Evolutionary conservation across 2,113 vertebrate genomes (phyloP).

Genomic region (Laticauda colubrina): DNA sequence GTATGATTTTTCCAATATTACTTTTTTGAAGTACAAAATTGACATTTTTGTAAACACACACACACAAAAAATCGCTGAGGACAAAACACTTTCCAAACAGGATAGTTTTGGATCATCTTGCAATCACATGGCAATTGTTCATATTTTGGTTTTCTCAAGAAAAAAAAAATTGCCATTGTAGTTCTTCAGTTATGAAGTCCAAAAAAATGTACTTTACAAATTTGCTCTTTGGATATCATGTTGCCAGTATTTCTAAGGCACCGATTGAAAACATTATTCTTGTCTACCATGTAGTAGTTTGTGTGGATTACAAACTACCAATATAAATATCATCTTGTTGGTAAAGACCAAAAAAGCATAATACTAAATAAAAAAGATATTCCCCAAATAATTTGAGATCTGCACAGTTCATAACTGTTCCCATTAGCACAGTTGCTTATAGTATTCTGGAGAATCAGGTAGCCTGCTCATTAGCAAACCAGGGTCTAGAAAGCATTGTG

Average conservation of each 20-base stretch:
- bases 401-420: neutral
- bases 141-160: neutral
- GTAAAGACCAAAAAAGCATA: neutral
- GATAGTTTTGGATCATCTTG: neutral
- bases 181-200: neutral
- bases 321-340: neutral
- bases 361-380: neutral
- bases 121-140: neutral
- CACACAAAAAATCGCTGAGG: neutral
- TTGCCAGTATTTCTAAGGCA: neutral
- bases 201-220: neutral
- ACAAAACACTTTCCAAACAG: neutral
- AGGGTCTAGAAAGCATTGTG: neutral
- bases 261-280: neutral
- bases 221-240: neutral
- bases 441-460: neutral
- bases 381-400: neutral
- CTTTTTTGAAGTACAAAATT: neutral
- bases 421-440: neutral
- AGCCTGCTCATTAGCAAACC: neutral
- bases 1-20: neutral
- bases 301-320: neutral
- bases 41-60: neutral
- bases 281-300: neutral
- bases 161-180: neutral